Evolutionary conservation across 2,113 vertebrate genomes (phyloP).

Genomic region (Lagenorhynchus albirostris): DNA sequence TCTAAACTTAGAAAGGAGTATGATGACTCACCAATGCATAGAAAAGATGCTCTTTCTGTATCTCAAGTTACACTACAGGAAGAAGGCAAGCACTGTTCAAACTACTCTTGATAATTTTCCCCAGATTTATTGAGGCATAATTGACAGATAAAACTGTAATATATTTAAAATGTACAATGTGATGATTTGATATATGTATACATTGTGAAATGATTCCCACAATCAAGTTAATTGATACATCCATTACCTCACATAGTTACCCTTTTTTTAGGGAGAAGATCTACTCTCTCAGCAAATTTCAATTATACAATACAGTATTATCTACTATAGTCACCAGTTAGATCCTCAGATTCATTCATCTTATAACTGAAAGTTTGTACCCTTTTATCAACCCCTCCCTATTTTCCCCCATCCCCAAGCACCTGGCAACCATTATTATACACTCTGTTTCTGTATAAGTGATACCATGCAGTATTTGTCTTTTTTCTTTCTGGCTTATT

Average conservation of each 20-base stretch:
- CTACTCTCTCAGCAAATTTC: not conserved
- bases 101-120: not conserved
- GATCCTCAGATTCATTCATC: not conserved
- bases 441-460: not conserved
- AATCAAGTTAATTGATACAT: not conserved
- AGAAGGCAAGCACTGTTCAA: not conserved
- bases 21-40: not conserved
- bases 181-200: not conserved
- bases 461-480: not conserved
- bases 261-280: not conserved
- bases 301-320: not conserved
- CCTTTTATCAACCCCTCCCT: not conserved
- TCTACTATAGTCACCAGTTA: not conserved
- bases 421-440: not conserved
- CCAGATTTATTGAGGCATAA: not conserved
- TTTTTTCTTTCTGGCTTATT: not conserved
- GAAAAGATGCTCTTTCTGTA: not conserved
- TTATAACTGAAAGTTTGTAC: not conserved
- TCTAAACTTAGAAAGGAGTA: not conserved
- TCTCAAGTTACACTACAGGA: not conserved
- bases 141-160: not conserved
- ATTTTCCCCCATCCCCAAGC: not conserved
- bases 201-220: not conserved
- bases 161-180: not conserved
- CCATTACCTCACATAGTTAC: not conserved